Evolutionary conservation across 2,113 vertebrate genomes (phyloP).

Genomic region (Dasypus novemcinctus): DNA sequence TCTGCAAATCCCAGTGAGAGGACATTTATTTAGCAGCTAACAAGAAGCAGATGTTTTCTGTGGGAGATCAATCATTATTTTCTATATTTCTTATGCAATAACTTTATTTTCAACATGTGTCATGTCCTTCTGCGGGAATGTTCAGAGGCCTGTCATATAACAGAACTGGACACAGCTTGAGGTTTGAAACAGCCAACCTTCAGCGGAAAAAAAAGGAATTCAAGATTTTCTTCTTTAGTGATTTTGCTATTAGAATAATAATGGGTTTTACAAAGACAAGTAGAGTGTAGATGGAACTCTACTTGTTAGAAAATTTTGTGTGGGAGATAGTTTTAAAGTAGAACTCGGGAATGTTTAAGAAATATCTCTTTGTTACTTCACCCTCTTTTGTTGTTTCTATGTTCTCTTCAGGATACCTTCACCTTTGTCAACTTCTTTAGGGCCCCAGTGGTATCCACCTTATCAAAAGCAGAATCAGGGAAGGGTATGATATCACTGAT

Average conservation of each 20-base stretch:
- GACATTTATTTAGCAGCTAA: slow-evolving; percentile 68
- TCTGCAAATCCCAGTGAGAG: slow-evolving; percentile 50
- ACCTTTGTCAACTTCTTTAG: background rate
- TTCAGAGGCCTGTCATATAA: slow-evolving; percentile 57
- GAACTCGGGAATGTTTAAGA: background rate
- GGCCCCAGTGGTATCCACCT: background rate
- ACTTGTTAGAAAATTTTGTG: background rate
- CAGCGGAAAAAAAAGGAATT: background rate
- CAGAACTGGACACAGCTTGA: slow-evolving; percentile 47
- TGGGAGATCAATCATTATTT: slow-evolving; percentile 69
- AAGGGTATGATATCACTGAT: background rate
- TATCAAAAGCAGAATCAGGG: slow-evolving; percentile 2
- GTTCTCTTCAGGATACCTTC: background rate
- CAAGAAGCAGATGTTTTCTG: slow-evolving; percentile 77
- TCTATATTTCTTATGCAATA: slow-evolving; percentile 69
- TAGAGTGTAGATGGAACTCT: background rate
- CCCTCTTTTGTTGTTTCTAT: background rate
- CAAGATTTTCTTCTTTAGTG: slow-evolving; percentile 55
- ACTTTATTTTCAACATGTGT: slow-evolving; percentile 70
- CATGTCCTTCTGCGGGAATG: slow-evolving; percentile 64
- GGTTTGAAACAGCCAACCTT: slow-evolving; percentile 30
- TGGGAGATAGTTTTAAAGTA: background rate
- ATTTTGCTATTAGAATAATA: slow-evolving; percentile 51
- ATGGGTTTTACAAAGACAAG: slow-evolving; percentile 19
- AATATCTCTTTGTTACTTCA: background rate